Percentiles rank a stretch among this genome's conserved stretches.
Conservation (phyloP, 2,113 vertebrate genomes). For the Chitala chitala region DNA sequence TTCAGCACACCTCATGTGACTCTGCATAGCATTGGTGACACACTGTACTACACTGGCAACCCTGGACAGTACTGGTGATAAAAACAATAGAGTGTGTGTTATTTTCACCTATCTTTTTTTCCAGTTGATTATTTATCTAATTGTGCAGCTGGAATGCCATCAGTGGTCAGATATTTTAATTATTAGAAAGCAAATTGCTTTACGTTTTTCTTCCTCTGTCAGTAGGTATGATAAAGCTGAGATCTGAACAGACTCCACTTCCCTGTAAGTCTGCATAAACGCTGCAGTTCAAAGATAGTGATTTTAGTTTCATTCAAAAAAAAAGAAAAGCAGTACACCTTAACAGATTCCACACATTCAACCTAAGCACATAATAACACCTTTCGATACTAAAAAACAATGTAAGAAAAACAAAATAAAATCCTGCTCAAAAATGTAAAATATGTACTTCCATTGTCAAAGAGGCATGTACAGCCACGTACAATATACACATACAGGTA, state of each 20-base stretch:
- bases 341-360: too few relatives aligned
- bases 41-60: conserved; percentile 9
- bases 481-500: not conserved
- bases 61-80: conserved; percentile 36
- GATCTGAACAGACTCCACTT: conserved; percentile 51
- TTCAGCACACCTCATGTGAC: conserved; percentile 37
- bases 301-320: conserved; percentile 5
- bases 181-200: not conserved
- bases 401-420: too few relatives aligned
- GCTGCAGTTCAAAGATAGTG: conserved; percentile 39
- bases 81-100: not conserved
- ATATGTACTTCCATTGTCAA: too few relatives aligned
- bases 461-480: too few relatives aligned
- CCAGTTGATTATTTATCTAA: not conserved
- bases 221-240: conserved; percentile 52
- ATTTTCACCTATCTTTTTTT: not conserved
- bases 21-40: conserved; percentile 38
- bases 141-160: not conserved
- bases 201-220: conserved; percentile 51
- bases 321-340: too few relatives aligned
- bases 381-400: too few relatives aligned
- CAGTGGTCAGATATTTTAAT: not conserved
- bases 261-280: conserved; percentile 55
- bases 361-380: too few relatives aligned
- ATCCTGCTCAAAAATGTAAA: too few relatives aligned